Conservation (phyloP, 2,888 invertebrate genomes). For the Blastobasis adustella region DNA sequence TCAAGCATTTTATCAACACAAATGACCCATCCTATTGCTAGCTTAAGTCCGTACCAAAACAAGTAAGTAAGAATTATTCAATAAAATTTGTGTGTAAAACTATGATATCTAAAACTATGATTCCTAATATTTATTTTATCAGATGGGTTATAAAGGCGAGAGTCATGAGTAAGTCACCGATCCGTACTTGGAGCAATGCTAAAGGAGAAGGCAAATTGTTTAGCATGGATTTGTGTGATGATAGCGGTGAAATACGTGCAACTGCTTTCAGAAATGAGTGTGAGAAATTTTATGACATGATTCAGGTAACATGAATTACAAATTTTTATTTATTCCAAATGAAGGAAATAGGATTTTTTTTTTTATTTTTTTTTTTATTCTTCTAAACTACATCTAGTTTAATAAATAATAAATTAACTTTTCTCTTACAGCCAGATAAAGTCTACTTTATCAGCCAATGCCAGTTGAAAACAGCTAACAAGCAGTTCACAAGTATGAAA, state of each 20-base stretch:
- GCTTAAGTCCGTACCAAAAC: conserved; percentile 95
- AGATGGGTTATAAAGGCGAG: conserved; percentile 95
- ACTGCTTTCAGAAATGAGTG: conserved; percentile 92
- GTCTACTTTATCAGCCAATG: conserved; percentile 92
- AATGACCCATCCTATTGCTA: conserved; percentile 84
- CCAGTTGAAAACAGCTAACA: conserved; percentile 94
- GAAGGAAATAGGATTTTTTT: background rate
- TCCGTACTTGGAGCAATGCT: conserved; percentile 94
- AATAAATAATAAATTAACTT: too few relatives aligned
- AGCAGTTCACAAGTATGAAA: conserved; percentile 86
- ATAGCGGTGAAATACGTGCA: conserved; percentile 93
- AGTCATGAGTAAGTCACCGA: conserved; percentile 85
- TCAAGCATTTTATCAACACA: conserved; percentile 59
- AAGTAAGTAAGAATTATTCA: conserved; percentile 69
- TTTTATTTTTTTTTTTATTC: background rate
- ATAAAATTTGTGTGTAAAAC: background rate
- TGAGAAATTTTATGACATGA: conserved; percentile 91
- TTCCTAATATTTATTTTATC: conserved; percentile 12
- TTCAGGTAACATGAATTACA: conserved; percentile 77
- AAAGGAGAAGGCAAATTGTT: conserved; percentile 95
- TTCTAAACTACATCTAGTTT: too few relatives aligned
- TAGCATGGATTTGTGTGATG: conserved; percentile 93
- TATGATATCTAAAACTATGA: background rate
- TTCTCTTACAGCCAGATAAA: conserved; percentile 77
- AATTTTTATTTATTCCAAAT: background rate